phyloP scores from a whole-genome alignment of 2,113 vertebrate genomes.

The Corvus hawaiiensis region DNA sequence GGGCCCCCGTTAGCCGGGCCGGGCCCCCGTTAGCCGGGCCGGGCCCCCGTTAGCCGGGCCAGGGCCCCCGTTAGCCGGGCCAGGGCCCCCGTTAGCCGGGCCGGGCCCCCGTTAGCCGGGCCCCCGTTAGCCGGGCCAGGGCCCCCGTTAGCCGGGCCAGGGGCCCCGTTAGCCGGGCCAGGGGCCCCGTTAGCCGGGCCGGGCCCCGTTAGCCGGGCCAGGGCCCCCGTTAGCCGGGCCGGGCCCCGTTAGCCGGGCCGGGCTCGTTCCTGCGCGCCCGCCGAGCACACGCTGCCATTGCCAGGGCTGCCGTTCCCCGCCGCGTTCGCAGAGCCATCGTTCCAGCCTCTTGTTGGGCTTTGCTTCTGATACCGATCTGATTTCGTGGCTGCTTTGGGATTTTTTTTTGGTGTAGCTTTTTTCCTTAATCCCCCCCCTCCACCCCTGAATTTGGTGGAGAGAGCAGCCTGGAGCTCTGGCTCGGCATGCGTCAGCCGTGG shows the following conservation, averaged over 20 bases:
- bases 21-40: too few species aligned
- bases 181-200: too few species aligned
- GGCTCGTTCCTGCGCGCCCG: fast-evolving
- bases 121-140: too few species aligned
- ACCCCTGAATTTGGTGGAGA: background rate
- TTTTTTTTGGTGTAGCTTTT: background rate
- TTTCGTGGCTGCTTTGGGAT: background rate
- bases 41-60: too few species aligned
- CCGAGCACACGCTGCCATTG: fast-evolving
- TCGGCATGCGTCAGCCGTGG: fast-evolving
- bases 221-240: background rate
- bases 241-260: fast-evolving
- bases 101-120: too few species aligned
- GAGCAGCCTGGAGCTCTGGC: background rate
- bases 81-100: too few species aligned
- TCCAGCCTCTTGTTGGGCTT: background rate
- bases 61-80: background rate
- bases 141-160: too few species aligned
- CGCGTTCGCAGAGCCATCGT: fast-evolving
- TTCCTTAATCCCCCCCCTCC: fast-evolving
- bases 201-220: too few species aligned
- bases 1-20: background rate
- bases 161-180: too few species aligned
- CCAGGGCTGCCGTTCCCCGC: background rate
- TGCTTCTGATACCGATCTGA: background rate